Evolutionary conservation across 2,113 vertebrate species (phyloP).

Genomic region (Ceyx cyanopectus): DNA sequence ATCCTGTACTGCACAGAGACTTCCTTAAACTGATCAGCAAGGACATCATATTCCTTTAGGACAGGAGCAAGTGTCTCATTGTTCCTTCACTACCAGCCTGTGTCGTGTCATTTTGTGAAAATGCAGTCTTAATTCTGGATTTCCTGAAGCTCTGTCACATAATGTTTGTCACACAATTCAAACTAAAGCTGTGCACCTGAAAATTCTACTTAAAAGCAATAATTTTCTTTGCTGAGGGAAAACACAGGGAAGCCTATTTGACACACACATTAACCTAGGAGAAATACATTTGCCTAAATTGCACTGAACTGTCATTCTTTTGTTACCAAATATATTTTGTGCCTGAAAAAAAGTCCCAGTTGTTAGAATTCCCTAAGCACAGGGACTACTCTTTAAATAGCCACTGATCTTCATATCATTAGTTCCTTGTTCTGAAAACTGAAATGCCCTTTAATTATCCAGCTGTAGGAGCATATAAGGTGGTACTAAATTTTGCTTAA

Average conservation of each 20-base stretch:
- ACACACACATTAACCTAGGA: neutral
- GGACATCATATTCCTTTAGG: conserved; percentile 41
- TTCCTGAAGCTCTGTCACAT: neutral
- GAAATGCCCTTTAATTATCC: conserved; percentile 78
- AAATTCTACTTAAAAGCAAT: neutral
- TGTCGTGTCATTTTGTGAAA: neutral
- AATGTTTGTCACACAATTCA: neutral
- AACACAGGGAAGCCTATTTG: neutral
- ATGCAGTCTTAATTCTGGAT: neutral
- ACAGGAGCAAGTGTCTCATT: neutral
- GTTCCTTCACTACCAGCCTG: neutral
- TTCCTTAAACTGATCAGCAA: conserved; percentile 14
- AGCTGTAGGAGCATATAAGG: conserved; percentile 71
- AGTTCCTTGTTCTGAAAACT: conserved; percentile 59
- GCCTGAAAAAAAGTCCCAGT: neutral
- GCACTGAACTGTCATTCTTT: neutral
- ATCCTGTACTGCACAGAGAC: neutral
- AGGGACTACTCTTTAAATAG: conserved; percentile 60
- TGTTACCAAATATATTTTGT: neutral
- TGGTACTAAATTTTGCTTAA: conserved; percentile 74
- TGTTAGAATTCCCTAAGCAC: neutral
- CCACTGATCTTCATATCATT: conserved; percentile 59
- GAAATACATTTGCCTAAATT: neutral
- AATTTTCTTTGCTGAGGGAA: neutral
- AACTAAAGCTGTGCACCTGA: neutral